Evolutionary conservation across 2,888 invertebrate species (phyloP).

Genomic region (Orthonevra nobilis): DNA sequence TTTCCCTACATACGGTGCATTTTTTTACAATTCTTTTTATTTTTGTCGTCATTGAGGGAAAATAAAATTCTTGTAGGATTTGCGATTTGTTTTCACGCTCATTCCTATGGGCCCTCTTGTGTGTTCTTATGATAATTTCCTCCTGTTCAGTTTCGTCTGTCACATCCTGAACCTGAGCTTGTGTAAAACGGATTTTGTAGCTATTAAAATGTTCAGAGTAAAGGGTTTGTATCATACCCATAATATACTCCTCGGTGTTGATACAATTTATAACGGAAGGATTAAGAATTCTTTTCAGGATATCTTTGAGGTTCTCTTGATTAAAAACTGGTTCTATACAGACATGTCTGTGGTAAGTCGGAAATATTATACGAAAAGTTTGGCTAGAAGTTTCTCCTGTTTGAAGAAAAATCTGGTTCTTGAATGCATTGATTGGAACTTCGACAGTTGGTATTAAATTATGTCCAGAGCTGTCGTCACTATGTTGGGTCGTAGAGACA

Average conservation of each 20-base stretch:
- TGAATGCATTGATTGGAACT: neutral
- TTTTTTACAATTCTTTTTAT: slow-evolving; percentile 41
- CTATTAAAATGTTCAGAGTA: slow-evolving; percentile 29
- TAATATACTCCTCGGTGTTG: slow-evolving; percentile 25
- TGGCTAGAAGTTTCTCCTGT: no score
- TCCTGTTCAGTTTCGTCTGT: slow-evolving; percentile 18
- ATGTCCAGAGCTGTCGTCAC: neutral
- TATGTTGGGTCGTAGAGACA: neutral
- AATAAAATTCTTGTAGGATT: slow-evolving; percentile 48
- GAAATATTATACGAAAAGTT: no score
- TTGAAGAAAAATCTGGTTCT: neutral
- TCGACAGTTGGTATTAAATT: neutral
- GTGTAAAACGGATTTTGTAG: slow-evolving; percentile 35
- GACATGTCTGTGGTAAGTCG: no score
- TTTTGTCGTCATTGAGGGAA: slow-evolving; percentile 48
- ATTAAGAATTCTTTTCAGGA: slow-evolving; percentile 45
- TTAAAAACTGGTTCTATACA: no score
- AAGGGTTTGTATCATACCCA: slow-evolving; percentile 48
- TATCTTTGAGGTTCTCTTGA: no score
- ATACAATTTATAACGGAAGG: slow-evolving; percentile 37
- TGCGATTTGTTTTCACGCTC: slow-evolving; percentile 45
- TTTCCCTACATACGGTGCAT: slow-evolving; percentile 54
- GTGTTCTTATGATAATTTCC: slow-evolving; percentile 27
- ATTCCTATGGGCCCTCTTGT: slow-evolving; percentile 53
- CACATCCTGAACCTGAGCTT: slow-evolving; percentile 26